Percentiles rank a stretch among this genome's conserved stretches.
phyloP scores from a whole-genome alignment of 1,140 invertebrate species.

The Procambarus virginalis region DNA sequence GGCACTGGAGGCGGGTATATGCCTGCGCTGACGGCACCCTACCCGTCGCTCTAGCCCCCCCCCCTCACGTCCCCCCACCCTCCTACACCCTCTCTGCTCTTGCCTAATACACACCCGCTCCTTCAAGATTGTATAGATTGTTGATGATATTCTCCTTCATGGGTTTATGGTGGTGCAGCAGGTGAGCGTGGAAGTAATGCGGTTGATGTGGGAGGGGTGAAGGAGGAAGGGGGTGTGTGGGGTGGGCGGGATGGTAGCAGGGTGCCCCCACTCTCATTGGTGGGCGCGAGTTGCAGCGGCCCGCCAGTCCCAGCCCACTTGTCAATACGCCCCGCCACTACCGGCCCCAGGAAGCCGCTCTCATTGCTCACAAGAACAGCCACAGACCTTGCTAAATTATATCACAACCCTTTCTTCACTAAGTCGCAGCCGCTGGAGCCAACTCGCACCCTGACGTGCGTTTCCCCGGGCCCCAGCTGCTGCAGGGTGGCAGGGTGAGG shows the following conservation, averaged over 20 bases:
- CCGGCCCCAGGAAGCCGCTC: slow-evolving; percentile 20
- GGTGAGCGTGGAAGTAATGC: background rate
- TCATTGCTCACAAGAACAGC: slow-evolving; percentile 35
- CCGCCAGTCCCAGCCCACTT: slow-evolving; percentile 43
- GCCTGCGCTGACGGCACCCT: too few species aligned
- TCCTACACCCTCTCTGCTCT: too few species aligned
- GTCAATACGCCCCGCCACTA: slow-evolving; percentile 37
- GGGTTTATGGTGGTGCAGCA: background rate
- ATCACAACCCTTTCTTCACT: slow-evolving; percentile 34
- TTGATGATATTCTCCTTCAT: background rate
- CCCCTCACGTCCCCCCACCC: too few species aligned
- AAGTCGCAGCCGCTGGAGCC: background rate
- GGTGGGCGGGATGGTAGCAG: background rate
- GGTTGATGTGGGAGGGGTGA: background rate
- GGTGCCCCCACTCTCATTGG: background rate
- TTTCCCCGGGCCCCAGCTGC: background rate
- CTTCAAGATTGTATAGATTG: too few species aligned
- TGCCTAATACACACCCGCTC: too few species aligned
- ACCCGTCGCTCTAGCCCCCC: too few species aligned
- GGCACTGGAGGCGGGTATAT: too few species aligned
- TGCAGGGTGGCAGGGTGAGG: too few species aligned
- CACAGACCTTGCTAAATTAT: slow-evolving; percentile 25
- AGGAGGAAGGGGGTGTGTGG: too few species aligned
- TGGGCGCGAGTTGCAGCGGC: background rate
- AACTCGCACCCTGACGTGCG: background rate